Base-by-base conservation (phyloP, 1,140 invertebrate genomes). In the Glossosoma conforme region DNA sequence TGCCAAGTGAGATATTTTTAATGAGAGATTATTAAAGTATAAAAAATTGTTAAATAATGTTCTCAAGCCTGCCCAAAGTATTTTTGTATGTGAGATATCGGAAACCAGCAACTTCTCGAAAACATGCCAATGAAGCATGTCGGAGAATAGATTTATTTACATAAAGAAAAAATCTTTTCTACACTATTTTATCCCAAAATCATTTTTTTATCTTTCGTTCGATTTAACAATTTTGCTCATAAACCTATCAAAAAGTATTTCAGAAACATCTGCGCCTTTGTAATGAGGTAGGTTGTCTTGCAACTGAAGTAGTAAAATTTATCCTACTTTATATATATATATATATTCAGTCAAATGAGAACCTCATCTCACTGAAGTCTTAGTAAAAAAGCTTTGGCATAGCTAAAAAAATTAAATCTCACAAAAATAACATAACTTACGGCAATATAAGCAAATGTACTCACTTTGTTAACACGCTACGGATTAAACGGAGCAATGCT, bases 1-100 rank as follows among this genome's bases (percentile, higher is more conserved):
- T 57, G 54, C 54, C 54, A 57, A 57, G 54, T 57, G 54, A 52
- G 49, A 57, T 57, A 57, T 49, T 57, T 49, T 57, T 57, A 52
- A 57, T 45, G 49, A 52, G 54, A 54, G 44, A 52, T 57, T 52
- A 56, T 46, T 47, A 47, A 45, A 50, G 42, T 56, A 49, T 54
- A 48, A 48, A 49, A 45, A 44, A 32, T 45, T 50, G 22, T 49
- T 50, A 50, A 46, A 43, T 32, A 56, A 56, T 28, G 17, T 41
- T 25, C 43, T 35, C 28, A 51, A 50, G 53, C 47, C 53, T 56
- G 53, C 53, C 53, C 53, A 50, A 55, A 55, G 46, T 55, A 55
- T 55, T 50, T 50, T 55, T 55, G 38, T 50, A 50, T 32, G 36
- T 43, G 43, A 48, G 20, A 42, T 43, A 24, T 24, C 14, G 22